phyloP scores from a whole-genome alignment of 2,113 vertebrate species.

The Macaca mulatta region DNA sequence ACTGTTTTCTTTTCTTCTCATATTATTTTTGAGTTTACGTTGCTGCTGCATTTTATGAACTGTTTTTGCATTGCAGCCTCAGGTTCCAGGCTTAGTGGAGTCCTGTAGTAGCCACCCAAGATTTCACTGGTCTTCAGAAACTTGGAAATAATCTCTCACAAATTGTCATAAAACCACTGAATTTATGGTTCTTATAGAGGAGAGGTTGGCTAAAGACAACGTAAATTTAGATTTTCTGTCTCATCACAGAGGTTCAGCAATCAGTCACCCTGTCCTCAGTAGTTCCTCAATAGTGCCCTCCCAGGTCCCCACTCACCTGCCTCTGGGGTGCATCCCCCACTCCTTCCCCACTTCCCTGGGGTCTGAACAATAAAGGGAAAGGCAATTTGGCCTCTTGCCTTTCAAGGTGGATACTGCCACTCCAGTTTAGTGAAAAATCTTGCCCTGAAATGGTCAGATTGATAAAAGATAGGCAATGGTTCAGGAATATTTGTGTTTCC shows the following conservation, averaged over 20 bases:
- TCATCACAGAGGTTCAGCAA: not conserved
- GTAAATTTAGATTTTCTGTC: not conserved
- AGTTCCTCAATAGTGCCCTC: too few species aligned
- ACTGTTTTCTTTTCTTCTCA: not conserved
- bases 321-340: not conserved
- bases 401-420: not conserved
- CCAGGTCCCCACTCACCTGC: not conserved
- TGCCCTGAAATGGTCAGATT: not conserved
- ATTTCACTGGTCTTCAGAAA: not conserved
- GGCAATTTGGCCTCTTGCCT: not conserved
- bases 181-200: not conserved
- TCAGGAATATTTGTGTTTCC: not conserved
- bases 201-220: not conserved
- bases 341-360: too few species aligned
- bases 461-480: not conserved
- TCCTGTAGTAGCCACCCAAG: accelerated
- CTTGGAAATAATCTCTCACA: not conserved
- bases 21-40: not conserved
- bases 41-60: not conserved
- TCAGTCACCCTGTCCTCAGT: not conserved
- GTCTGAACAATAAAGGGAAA: not conserved
- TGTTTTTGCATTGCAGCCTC: not conserved
- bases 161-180: not conserved
- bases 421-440: not conserved
- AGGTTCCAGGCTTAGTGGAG: not conserved